Evolutionary conservation across 2,113 vertebrate species (phyloP).

Genomic region (Epinephelus fuscoguttatus): DNA sequence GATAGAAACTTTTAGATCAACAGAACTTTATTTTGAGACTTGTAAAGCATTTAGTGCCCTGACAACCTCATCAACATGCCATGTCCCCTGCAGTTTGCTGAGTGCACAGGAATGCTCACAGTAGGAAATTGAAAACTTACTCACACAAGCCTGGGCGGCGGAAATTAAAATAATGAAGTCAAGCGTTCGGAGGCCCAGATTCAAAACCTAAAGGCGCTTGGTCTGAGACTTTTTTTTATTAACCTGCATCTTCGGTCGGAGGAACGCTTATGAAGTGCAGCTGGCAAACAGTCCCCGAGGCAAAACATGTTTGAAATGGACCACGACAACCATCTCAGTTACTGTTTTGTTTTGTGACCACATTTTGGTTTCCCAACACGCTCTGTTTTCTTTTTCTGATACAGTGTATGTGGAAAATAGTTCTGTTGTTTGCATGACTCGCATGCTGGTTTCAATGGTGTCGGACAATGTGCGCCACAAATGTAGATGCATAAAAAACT

Average conservation of each 20-base stretch:
- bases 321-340: constrained; percentile 23
- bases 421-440: constrained; percentile 4
- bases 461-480: neutral
- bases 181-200: constrained; percentile 57
- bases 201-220: constrained; percentile 59
- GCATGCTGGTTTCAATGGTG: neutral
- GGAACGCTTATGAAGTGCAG: constrained; percentile 71
- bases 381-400: constrained; percentile 10
- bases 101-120: constrained; percentile 52
- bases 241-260: constrained; percentile 63
- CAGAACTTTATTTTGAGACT: neutral
- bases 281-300: constrained; percentile 65
- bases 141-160: constrained; percentile 43
- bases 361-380: constrained; percentile 34
- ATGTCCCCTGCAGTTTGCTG: constrained; percentile 39
- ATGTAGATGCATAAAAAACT: neutral
- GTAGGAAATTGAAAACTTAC: constrained; percentile 74
- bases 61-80: constrained; percentile 25
- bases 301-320: constrained; percentile 60
- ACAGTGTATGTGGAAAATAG: neutral
- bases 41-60: neutral
- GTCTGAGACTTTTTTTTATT: constrained; percentile 69
- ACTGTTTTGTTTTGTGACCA: constrained; percentile 37
- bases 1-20: neutral
- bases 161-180: constrained; percentile 77